Base-by-base conservation (phyloP, 2,888 invertebrate genomes). In the Platypus cylindrus region DNA sequence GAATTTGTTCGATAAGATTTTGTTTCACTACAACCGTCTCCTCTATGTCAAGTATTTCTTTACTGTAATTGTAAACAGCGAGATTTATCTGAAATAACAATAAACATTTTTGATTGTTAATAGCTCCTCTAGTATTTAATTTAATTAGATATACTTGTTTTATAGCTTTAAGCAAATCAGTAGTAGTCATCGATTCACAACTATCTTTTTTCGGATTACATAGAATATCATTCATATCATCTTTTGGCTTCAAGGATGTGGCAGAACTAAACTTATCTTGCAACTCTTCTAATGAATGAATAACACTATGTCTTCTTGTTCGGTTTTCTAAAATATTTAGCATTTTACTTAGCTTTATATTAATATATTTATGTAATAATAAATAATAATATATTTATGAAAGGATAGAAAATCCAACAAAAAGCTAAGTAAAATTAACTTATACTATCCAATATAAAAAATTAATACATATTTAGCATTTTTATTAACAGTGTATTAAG, bases 21-120 rank as follows among this genome's bases (percentile, higher is more conserved):
- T 83, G 78, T 57, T 83, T 84, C 15, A 78, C 68, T 39, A 41
- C 47, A 48, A 83, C 78, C 1, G 73, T 74, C 32, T 68, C 64
- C 40, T 74, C 68, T 15, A 84, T 60, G 56, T 84, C 82, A 46
- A 74, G 73, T 3, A 83, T 66, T 53, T 80, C 76, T 43, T 75
- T 51, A 31, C 46, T 45, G 24, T 44, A 46, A 11, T 48, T 47
- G 18, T 55, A 44, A 15, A 58, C 47, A 17, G 52, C 51, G 5
- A 50, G 38, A 20, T 44, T 47, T 24, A 59, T 52, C 40, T 43
- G 20, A 24, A 43, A 40, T n/a, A 24, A 28, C 5, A 4, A 13
- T 4, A 20, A 20, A 20, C n/a, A n/a, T n/a, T n/a, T n/a, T n/a
- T n/a, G n/a, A n/a, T n/a, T n/a, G n/a, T n/a, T n/a, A n/a, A n/a